Evolutionary conservation across 2,797 vertebrate species (phyloP), one percentile per base, ranked within the genome.

Genomic region (Pempheris klunzingeri): DNA sequence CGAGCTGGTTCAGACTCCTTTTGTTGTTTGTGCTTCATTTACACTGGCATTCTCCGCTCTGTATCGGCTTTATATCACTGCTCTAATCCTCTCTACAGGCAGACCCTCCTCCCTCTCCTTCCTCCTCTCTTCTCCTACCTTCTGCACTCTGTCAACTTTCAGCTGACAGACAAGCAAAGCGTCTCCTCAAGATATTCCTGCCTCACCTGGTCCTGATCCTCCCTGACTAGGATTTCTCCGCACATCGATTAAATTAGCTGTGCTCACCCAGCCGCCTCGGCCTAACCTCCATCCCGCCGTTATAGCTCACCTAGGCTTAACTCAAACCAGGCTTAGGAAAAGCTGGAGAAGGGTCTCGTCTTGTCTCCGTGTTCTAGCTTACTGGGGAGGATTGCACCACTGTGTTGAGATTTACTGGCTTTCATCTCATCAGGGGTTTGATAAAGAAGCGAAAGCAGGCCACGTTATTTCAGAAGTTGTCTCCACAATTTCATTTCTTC

Each of bases 11-110:
- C 28, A 14, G 7, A 47, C 47, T 20, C 20, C 34, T 15, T 18
- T 34, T 43, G n/a, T 26, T 71, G 73, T 78, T 55, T 62, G 0
- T 72, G 70, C 78, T 65, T 78, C 43, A 60, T 63, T 50, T 43
- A 18, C 69, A 1, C 62, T 24, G 68, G 75, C 62, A 1, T 28
- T 65, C 41, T 36, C 14, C 1, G 50, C 69, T 77, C 67, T 79
- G 46, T 83, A 60, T 80, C 32, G 24, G 85, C 78, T 89, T 83
- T 73, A 57, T 81, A 77, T 88, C 85, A 46, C 65, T 79, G 69
- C 70, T 71, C 67, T 87, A 66, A 88, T 88, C 88, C 83, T 77
- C 84, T 85, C 84, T 60, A 24, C 78, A 65, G 71, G 32, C 82
- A 67, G 24, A 55, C 47, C 41, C 52, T 70, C 44, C n/a, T n/a